Evolutionary conservation across 2,797 vertebrate genomes (phyloP).

Genomic region (Rhinella marina): DNA sequence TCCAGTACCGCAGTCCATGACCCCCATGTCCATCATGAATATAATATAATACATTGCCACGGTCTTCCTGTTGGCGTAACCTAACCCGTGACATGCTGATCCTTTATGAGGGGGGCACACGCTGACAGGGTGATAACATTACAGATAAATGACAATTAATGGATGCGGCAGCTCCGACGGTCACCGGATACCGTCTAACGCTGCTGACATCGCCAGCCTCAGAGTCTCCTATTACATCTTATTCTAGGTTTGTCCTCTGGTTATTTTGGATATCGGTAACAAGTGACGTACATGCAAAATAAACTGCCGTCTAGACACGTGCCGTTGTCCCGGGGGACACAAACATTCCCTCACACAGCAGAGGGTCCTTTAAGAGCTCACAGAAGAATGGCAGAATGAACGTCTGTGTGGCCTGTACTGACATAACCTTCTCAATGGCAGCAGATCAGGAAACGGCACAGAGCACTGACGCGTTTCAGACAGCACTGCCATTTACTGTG

Average conservation of each 20-base stretch:
- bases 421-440: conserved; percentile 31
- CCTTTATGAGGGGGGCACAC: background rate
- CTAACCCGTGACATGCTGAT: background rate
- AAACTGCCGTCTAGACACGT: background rate
- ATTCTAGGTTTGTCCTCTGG: background rate
- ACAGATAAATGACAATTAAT: conserved; percentile 41
- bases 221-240: background rate
- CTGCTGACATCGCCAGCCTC: background rate
- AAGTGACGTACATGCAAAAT: background rate
- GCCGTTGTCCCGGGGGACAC: background rate
- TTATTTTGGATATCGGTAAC: conserved; percentile 10
- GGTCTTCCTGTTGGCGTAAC: background rate
- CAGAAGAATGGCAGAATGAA: background rate
- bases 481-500: conserved; percentile 37
- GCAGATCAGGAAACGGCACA: background rate
- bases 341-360: background rate
- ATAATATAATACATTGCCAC: background rate
- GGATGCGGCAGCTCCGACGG: background rate
- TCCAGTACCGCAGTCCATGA: background rate
- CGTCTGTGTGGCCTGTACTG: background rate
- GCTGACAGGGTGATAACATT: conserved; percentile 28
- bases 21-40: background rate
- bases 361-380: background rate
- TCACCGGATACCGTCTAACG: background rate
- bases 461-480: background rate